phyloP scores from a whole-genome alignment of 1,140 invertebrate genomes.

The Danaus melanippus region DNA sequence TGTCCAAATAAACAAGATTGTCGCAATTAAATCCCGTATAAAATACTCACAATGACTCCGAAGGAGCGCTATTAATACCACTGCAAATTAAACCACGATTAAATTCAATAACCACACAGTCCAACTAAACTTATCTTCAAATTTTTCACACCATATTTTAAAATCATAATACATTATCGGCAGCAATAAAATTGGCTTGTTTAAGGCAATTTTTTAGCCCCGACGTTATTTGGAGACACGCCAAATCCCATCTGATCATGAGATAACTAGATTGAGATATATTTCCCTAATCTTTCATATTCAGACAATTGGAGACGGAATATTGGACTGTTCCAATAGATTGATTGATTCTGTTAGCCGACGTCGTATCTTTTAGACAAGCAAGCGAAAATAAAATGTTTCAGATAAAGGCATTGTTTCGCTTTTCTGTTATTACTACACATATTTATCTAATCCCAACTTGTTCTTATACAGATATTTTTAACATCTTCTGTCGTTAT shows the following conservation, averaged over 20 bases:
- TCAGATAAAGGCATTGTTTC: too few species aligned
- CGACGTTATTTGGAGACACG: conserved; percentile 8
- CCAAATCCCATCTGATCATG: conserved; percentile 11
- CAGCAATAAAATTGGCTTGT: too few species aligned
- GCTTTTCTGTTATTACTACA: too few species aligned
- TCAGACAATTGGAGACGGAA: conserved; percentile 8
- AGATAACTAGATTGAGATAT: conserved; percentile 17
- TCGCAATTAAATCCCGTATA: conserved; percentile 14
- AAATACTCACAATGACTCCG: conserved; percentile 12
- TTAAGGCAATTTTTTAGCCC: too few species aligned
- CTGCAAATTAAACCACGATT: too few species aligned
- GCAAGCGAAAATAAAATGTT: too few species aligned
- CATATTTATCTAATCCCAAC: neutral
- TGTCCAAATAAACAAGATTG: conserved; percentile 11
- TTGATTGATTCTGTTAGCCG: conserved; percentile 2
- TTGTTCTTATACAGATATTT: neutral
- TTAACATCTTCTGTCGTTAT: too few species aligned
- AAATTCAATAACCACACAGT: too few species aligned
- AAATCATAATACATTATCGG: too few species aligned
- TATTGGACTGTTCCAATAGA: conserved; percentile 4
- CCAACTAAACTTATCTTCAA: too few species aligned
- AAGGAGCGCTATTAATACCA: neutral
- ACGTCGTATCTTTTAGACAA: too few species aligned
- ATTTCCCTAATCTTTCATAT: conserved; percentile 18
- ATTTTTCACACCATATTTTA: too few species aligned